Conservation (phyloP, 2,888 invertebrate genomes). For the Sarcophaga subvicina region DNA sequence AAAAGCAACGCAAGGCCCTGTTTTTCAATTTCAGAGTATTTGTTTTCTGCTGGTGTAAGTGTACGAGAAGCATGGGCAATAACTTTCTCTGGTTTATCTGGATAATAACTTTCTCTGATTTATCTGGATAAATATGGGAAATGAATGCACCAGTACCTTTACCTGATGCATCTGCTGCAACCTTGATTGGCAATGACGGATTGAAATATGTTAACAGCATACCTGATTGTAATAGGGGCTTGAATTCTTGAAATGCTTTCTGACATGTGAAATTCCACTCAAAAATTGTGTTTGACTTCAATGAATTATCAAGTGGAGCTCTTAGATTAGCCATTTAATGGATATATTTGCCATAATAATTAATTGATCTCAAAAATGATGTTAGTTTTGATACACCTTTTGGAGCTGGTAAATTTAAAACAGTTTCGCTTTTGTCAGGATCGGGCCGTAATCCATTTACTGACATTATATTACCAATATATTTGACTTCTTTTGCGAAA, state of each 20-base stretch:
- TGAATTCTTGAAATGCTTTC: background rate
- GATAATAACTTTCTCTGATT: constrained; percentile 73
- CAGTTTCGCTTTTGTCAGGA: constrained; percentile 3
- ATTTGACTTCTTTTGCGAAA: constrained; percentile 6
- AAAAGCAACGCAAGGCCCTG: constrained; percentile 46
- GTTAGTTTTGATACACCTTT: background rate
- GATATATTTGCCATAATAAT: constrained; percentile 26
- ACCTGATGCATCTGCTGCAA: constrained; percentile 32
- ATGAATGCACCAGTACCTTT: constrained; percentile 56
- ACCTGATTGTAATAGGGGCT: background rate
- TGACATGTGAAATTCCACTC: constrained; percentile 13
- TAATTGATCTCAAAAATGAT: constrained; percentile 15
- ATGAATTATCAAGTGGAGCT: constrained; percentile 8
- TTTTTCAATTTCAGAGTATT: constrained; percentile 44
- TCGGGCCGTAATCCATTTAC: background rate
- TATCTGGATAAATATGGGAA: constrained; percentile 71
- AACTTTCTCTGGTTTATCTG: constrained; percentile 74
- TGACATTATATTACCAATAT: background rate
- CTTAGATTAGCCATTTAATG: constrained; percentile 7
- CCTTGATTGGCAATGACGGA: constrained; percentile 21
- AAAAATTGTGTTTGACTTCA: constrained; percentile 17
- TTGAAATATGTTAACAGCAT: constrained; percentile 27
- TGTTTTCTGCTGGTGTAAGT: constrained; percentile 55
- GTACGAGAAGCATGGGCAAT: constrained; percentile 72
- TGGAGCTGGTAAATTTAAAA: background rate